Percentiles rank a stretch among this genome's conserved stretches.
Evolutionary conservation across 2,888 invertebrate species (phyloP).

Genomic region (Margaritifera margaritifera): DNA sequence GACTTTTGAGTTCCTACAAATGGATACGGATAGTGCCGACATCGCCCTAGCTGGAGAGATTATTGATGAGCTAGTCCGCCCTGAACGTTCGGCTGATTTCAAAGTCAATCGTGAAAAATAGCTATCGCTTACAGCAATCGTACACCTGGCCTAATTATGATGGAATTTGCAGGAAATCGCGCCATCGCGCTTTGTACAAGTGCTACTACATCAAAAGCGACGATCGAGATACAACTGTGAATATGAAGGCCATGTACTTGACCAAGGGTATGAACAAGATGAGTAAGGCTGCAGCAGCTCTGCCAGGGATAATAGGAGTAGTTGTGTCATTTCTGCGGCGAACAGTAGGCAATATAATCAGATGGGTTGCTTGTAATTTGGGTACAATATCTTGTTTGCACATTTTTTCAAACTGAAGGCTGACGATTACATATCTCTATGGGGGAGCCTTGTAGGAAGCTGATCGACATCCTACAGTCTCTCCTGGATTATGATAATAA

Average conservation of each 20-base stretch:
- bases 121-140: neutral
- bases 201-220: neutral
- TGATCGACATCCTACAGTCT: too few species aligned
- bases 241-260: neutral
- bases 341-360: too few species aligned
- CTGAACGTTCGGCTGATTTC: neutral
- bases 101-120: neutral
- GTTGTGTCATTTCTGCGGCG: too few species aligned
- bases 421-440: too few species aligned
- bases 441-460: too few species aligned
- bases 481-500: too few species aligned
- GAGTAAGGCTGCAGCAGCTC: too few species aligned
- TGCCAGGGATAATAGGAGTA: too few species aligned
- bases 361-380: too few species aligned
- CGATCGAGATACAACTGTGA: neutral
- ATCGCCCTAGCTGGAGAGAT: neutral
- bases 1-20: neutral
- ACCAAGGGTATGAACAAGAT: neutral
- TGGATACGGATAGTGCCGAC: conserved; percentile 1
- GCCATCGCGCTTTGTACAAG: neutral
- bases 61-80: neutral
- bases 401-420: too few species aligned
- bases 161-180: neutral
- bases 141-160: neutral
- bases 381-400: too few species aligned